Evolutionary conservation across 2,113 vertebrate species (phyloP).

Genomic region (Platichthys stellatus): DNA sequence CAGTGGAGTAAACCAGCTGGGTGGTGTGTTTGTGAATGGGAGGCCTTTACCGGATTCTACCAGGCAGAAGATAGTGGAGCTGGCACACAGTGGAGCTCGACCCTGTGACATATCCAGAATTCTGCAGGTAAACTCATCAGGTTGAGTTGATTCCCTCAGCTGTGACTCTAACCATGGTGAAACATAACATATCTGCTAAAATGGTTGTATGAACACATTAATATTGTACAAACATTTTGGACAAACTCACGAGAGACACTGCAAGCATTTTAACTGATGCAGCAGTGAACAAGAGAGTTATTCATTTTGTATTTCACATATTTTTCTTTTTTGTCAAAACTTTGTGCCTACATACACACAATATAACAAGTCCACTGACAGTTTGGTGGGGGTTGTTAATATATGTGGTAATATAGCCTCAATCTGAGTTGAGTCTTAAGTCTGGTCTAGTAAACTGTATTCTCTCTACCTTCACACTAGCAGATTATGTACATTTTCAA

Average conservation of each 20-base stretch:
- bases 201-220: not conserved
- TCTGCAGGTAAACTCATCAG: constrained; percentile 87
- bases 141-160: not conserved
- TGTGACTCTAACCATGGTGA: not conserved
- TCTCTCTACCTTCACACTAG: too few relatives aligned
- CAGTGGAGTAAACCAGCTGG: constrained; percentile 98
- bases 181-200: not conserved
- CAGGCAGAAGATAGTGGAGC: constrained; percentile 98
- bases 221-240: not conserved
- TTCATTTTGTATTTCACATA: too few relatives aligned
- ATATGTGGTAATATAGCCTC: too few relatives aligned
- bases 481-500: too few relatives aligned
- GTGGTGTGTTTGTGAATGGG: constrained; percentile 98
- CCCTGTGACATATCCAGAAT: constrained; percentile 99
- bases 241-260: too few relatives aligned
- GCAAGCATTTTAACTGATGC: not conserved
- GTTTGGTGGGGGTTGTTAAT: too few relatives aligned
- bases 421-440: too few relatives aligned
- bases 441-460: too few relatives aligned
- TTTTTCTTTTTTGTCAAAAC: not conserved
- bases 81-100: constrained; percentile 96
- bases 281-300: too few relatives aligned
- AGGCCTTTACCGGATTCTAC: constrained; percentile 97
- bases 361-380: not conserved
- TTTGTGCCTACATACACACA: not conserved